A percentile compares a stretch with the other conserved stretches of the same genome.
phyloP scores from a whole-genome alignment of 2,113 vertebrate species.

The Caracal caracal region DNA sequence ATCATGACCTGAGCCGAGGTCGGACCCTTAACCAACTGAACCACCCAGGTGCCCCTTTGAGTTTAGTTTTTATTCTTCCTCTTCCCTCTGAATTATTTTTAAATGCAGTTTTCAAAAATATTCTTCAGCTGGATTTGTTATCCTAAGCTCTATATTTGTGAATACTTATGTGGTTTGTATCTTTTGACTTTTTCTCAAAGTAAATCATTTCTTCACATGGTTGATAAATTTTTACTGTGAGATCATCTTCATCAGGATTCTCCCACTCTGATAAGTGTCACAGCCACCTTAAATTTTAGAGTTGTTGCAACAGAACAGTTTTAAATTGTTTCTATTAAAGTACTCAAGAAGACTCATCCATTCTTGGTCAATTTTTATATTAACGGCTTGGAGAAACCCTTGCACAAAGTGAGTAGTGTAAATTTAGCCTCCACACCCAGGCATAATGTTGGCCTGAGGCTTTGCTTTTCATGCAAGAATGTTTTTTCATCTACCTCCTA shows the following conservation, averaged over 20 bases:
- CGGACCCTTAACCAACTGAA: no score
- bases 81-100: slow-evolving; percentile 21
- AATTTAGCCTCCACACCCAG: not conserved
- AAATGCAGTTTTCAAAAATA: slow-evolving; percentile 1
- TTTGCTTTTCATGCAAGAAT: slow-evolving; percentile 5
- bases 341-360: not conserved
- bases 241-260: slow-evolving; percentile 21
- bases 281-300: not conserved
- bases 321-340: slow-evolving; percentile 42
- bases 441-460: not conserved
- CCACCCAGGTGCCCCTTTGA: not conserved
- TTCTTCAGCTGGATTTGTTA: slow-evolving; percentile 8
- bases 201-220: slow-evolving; percentile 18
- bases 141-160: not conserved
- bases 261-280: not conserved
- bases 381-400: slow-evolving; percentile 35
- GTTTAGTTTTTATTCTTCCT: slow-evolving; percentile 1
- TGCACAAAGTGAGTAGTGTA: not conserved
- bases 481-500: not conserved
- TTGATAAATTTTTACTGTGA: not conserved
- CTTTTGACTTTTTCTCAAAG: slow-evolving; percentile 11
- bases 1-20: no score
- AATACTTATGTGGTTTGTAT: slow-evolving; percentile 2
- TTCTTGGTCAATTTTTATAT: slow-evolving; percentile 36
- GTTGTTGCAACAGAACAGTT: not conserved